phyloP scores from a whole-genome alignment of 2,797 vertebrate species.

The Danio albolineatus region DNA sequence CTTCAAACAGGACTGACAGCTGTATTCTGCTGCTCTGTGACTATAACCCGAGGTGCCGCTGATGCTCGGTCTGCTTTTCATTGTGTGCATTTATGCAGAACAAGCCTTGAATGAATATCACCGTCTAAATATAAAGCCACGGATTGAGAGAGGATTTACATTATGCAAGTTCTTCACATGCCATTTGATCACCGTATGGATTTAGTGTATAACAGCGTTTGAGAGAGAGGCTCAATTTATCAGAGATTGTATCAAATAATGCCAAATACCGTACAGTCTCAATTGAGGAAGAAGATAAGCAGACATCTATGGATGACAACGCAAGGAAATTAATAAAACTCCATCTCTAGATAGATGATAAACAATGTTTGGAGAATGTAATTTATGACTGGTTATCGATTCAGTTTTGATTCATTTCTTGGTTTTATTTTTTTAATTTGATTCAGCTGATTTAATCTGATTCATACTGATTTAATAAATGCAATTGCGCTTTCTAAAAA shows the following conservation, averaged over 20 bases:
- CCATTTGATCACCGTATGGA: slow-evolving; percentile 33
- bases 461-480: no score
- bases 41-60: slow-evolving; percentile 5
- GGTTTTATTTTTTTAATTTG: no score
- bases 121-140: slow-evolving; percentile 2
- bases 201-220: not conserved
- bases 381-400: no score
- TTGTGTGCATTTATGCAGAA: slow-evolving; percentile 3
- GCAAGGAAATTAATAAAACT: slow-evolving; percentile 10
- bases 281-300: slow-evolving; percentile 3
- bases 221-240: slow-evolving; percentile 1
- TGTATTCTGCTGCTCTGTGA: slow-evolving; percentile 12
- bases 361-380: not conserved
- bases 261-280: not conserved
- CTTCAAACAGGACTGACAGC: slow-evolving; percentile 27
- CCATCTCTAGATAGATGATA: not conserved
- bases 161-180: not conserved
- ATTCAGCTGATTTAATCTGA: no score
- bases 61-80: not conserved
- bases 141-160: slow-evolving; percentile 3
- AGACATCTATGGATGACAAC: slow-evolving; percentile 3
- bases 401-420: no score
- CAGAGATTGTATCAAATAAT: not conserved
- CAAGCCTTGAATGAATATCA: not conserved
- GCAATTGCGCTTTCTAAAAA: no score